Evolutionary conservation across 2,888 invertebrate species (phyloP), one percentile per base, ranked within the genome.

Genomic region (Beris chalybata): DNA sequence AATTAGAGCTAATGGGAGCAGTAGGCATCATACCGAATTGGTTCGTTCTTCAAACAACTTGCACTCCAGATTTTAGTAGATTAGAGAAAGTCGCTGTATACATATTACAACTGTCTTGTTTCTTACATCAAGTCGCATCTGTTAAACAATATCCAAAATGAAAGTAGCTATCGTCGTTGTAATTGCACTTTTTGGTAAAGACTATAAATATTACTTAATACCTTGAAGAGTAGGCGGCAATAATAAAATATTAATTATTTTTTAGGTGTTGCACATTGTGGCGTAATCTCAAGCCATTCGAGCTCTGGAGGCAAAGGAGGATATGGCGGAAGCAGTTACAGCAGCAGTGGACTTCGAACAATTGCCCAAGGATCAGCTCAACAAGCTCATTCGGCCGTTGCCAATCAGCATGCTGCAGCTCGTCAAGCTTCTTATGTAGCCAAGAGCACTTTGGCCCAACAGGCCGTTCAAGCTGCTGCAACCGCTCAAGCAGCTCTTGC

Each of bases 391-490:
- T 87, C 86, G 66, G 88, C 89, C 43, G 82, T 85, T 6, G 81
- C 81, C 30, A 89, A 87, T 74, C 89, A 90, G 74, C 85, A 86
- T 30, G 85, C 87, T 0, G 89, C 89, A 1, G 89, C 87, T 0
- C 85, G 86, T 67, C 90, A 90, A 76, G 90, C 89, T 11, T 66
- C 69, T 4, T 69, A 65, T 38, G 86, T 88, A 3, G 89, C 89
- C 0, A 89, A 89, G 80, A 89, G 89, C 72, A 88, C 87, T 0
- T 75, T 90, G 29, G 89, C 89, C 0, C 89, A 89, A 75, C 85
- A 88, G 0, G 91, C 91, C 0, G 86, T 88, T 0, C 87, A 91
- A 76, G 86, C 90, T 1, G 90, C 90, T 0, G 86, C 86, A 0
- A 86, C 89, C 74, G 84, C 89, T n/a, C 85, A 85, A 70, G 85